Base-by-base conservation (phyloP, 2,888 invertebrate genomes). In the Eueremaeus valkanovi region DNA sequence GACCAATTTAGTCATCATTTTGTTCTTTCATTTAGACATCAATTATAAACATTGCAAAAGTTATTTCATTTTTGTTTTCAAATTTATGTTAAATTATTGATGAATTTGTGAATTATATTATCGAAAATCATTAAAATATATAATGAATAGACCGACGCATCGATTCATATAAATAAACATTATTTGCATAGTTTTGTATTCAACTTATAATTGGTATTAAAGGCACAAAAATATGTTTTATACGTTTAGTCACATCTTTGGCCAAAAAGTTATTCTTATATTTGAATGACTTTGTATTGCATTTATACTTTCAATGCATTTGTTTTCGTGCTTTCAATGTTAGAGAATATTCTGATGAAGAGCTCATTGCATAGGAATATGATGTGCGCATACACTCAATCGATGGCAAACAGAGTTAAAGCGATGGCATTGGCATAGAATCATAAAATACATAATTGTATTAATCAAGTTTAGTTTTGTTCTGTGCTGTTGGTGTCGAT, bases 361-460 rank as follows among this genome's bases (percentile, higher is more conserved):
- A 66, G 11, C 13, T 66, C 36, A 33, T 66, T 36, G 21, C 13
- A 36, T 66, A 40, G 31, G 58, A 3, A 66, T 66, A 66, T 66
- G 66, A 40, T 66, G 66, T 66, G 66, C 66, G 66, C 66, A 66
- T 66, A 33, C 66, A 18, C 66, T 66, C 40, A 36, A 13, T 66
- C 21, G 40, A 40, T 55, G 55, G 51, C 63, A 8, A 18, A 63
- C n/a, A 55, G 5, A 1, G 55, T 36, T 18, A 13, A 33, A 36
- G 33, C 33, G 13, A 31, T 63, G 63, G 21, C 66, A 66, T 66
- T 66, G 21, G 40, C 8, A 66, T 18, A 5, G 9, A 21, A 66
- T 3, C 6, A 63, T n/a, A 63, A 29, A 63, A 63, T 63, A 63
- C 33, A 31, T 40, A 66, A 66, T 18, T 36, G 21, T 40, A 31